Base-by-base conservation (phyloP, 1,140 invertebrate genomes). In the Chelonus insularis region DNA sequence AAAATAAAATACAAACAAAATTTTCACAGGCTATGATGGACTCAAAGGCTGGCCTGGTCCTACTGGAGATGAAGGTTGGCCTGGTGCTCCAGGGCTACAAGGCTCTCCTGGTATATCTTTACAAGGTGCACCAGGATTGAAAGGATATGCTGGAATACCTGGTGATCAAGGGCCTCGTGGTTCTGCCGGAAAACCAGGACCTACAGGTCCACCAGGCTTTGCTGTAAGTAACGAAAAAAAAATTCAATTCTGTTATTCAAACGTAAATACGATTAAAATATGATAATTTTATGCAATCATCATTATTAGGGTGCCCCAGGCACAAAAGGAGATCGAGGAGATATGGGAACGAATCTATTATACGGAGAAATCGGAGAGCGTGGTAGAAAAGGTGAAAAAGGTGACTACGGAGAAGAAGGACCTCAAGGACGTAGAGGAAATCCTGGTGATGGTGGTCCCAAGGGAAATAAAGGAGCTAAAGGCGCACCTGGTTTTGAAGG, bases 21-120 rank as follows among this genome's bases (percentile, higher is more conserved):
- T n/a, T n/a, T n/a, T n/a, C n/a, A 39, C 23, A 71, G 85, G 85
- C 8, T 73, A 71, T 1, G 60, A 72, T 51, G 86, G 84, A 12
- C 59, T 64, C 0, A 84, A 83, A 71, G 88, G 89, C 63, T 75
- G 76, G 37, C 75, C 76, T 68, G 89, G 88, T 60, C 72, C 55
- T 51, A 41, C 71, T 9, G 88, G 87, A 36, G 74, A 80, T 21
- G 67, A 79, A 61, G 84, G 82, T 50, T 68, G 72, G 4, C 55
- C 54, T 9, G 86, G 86, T 56, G 32, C 71, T 2, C 57, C 80
- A 60, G 86, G 87, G 20, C 48, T 67, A 2, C 50, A 65, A 9
- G 86, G 86, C n/a, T 70, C 72, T 2, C 55, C 56, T 7, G 87
- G 86, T 36, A 69, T 70, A 7, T 65, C 72, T 1, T 68, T 68